These are phyloP conservation scores for Galerucella pusilla DNA, from an alignment of 2,888 invertebrate species.

Conservation along the genomic window DNA sequence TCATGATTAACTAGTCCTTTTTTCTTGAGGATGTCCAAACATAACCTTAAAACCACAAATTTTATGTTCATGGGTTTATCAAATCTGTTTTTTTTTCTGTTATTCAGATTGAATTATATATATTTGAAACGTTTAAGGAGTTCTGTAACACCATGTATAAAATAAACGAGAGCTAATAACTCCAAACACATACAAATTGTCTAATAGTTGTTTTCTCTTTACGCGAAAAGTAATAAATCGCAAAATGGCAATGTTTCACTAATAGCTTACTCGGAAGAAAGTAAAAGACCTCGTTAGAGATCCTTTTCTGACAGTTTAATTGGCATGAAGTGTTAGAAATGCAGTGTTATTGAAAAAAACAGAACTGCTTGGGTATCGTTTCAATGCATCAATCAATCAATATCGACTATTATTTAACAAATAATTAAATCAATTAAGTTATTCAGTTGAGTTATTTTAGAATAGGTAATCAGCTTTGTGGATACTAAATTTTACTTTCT, in stretches of 20 bases:
- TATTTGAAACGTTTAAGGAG: neutral
- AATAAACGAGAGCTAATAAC: neutral
- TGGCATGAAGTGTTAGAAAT: conserved; percentile 31
- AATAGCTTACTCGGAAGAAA: conserved; percentile 19
- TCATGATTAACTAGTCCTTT: too few relatives aligned
- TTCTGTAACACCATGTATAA: neutral
- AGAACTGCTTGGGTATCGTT: conserved; percentile 18
- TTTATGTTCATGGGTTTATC: too few relatives aligned
- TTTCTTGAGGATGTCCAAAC: too few relatives aligned
- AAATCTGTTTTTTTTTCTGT: too few relatives aligned
- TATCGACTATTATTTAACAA: conserved; percentile 33
- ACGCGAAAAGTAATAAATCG: conserved; percentile 26
- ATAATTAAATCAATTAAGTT: conserved; percentile 37
- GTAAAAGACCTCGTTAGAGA: conserved; percentile 27
- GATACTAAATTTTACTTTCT: conserved; percentile 33
- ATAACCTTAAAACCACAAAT: too few relatives aligned
- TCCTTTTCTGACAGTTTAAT: conserved; percentile 32
- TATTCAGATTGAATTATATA: neutral
- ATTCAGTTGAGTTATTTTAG: conserved; percentile 32
- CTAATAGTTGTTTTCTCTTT: conserved; percentile 25
- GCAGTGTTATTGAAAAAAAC: conserved; percentile 20
- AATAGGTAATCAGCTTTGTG: conserved; percentile 18
- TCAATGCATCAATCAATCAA: conserved; percentile 34
- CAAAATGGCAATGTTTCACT: conserved; percentile 11
- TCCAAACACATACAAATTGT: conserved; percentile 13